Evolutionary conservation across 2,888 invertebrate species (phyloP).

Genomic region (Cheilosia urbana): DNA sequence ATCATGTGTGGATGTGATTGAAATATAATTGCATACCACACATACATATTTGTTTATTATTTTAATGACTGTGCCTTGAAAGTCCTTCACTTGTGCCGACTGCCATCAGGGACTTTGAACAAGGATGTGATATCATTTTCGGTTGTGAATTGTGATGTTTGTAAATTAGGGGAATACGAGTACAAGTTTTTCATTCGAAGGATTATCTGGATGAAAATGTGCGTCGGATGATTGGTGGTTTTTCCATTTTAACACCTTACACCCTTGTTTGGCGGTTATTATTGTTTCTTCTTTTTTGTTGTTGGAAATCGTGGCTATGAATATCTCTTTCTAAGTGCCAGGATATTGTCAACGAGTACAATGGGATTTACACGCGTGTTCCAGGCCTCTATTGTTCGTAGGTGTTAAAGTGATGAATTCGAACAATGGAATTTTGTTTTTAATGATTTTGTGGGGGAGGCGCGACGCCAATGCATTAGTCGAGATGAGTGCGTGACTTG

Average conservation of each 20-base stretch:
- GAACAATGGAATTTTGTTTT: conserved; percentile 48
- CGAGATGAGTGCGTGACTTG: conserved; percentile 27
- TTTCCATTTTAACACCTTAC: conserved; percentile 72
- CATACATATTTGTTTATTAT: conserved; percentile 36
- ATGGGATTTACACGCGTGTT: conserved; percentile 22
- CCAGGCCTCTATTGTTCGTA: conserved; percentile 39
- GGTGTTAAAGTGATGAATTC: conserved; percentile 42
- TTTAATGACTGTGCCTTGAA: conserved; percentile 51
- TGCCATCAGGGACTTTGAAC: conserved; percentile 16
- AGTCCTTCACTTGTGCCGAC: conserved; percentile 25
- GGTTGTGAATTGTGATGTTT: conserved; percentile 16
- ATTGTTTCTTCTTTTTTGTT: background rate
- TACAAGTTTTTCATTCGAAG: conserved; percentile 7
- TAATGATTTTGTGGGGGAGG: conserved; percentile 17
- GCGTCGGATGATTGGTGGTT: conserved; percentile 51
- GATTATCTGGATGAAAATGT: conserved; percentile 19
- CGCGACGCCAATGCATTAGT: background rate
- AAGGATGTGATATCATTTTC: conserved; percentile 12
- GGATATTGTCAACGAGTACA: background rate
- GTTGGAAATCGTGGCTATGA: background rate
- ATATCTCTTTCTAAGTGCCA: conserved; percentile 7
- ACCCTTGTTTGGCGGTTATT: conserved; percentile 9
- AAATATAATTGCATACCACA: conserved; percentile 62
- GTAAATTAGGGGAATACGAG: conserved; percentile 18
- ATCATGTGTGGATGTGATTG: conserved; percentile 31